Base-by-base conservation (phyloP, 2,888 invertebrate genomes). In the Nemotelus nigrinus region DNA sequence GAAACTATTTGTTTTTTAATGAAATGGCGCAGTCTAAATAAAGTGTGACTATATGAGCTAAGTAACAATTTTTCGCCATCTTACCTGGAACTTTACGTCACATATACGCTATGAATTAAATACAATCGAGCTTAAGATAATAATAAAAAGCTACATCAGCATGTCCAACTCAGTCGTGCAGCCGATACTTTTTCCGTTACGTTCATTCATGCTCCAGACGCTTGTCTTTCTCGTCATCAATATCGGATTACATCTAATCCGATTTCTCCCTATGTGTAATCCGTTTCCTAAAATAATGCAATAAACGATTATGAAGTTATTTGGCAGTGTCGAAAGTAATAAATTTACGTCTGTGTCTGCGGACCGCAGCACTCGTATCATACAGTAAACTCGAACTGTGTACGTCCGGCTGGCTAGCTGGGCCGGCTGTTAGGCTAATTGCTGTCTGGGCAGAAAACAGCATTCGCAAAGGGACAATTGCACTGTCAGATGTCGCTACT, bases 231-330 rank as follows among this genome's bases (percentile, higher is more conserved):
- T 7, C 39, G 53, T 44, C 72, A 72, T 72, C 47, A 57, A 25
- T n/a, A 72, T 60, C 72, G 47, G 60, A 72, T 57, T 72, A 72
- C 47, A 2, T 58, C 25, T 72, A 72, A 60, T 25, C 60, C 47
- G 58, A 72, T 72, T 72, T 58, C 10, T 25, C 25, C 8, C n/a
- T 70, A 45, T 72, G 58, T 60, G 72, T 72, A 72, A 72, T 72
- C 72, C 58, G 60, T 45, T 72, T 72, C 60, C 72, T 55, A 72
- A 72, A 72, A 72, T 72, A 72, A 72, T 72, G 72, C 72, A 72
- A 72, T 72, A 72, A 72, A 72, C 58, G 72, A 58, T 72, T 72
- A 72, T 72, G 72, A 72, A 72, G 72, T 72, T 72, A 72, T 72
- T 72, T 58, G 72, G 43, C 58, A 72, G 72, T 58, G 58, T 60